Evolutionary conservation across 2,113 vertebrate species (phyloP).

Genomic region (Ophiodon elongatus): DNA sequence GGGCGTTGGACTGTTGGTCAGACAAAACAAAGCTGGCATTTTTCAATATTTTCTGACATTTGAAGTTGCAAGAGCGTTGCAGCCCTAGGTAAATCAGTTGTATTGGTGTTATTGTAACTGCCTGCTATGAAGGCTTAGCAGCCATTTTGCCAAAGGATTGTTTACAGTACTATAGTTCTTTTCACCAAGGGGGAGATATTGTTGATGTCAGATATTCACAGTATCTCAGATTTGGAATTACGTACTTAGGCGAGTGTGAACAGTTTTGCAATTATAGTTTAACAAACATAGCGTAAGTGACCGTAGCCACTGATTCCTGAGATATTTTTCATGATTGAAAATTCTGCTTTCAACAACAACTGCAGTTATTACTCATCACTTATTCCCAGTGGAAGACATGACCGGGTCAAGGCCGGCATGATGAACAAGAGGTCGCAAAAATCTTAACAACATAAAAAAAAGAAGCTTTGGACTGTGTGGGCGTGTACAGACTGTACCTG

Average conservation of each 20-base stretch:
- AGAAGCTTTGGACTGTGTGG: conserved; percentile 4
- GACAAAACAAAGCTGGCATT: not conserved
- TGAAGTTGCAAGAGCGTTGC: not conserved
- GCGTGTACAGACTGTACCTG: not conserved
- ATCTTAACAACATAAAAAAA: not conserved
- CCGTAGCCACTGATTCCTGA: not conserved
- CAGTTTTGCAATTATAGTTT: not conserved
- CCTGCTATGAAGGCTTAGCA: not conserved
- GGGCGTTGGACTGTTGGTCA: not conserved
- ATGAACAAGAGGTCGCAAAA: not conserved
- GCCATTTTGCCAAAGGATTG: not conserved
- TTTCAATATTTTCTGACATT: not conserved
- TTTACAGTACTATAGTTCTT: not conserved
- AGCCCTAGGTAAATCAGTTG: not conserved
- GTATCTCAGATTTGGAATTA: not conserved
- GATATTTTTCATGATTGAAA: not conserved
- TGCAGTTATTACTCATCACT: not conserved
- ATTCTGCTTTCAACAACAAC: not conserved
- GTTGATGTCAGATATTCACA: not conserved
- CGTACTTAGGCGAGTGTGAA: not conserved
- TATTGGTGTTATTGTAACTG: not conserved
- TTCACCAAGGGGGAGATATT: not conserved
- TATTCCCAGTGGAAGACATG: not conserved
- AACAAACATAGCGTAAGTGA: not conserved
- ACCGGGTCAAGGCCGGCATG: not conserved